A percentile compares a stretch with the other conserved stretches of the same genome.
These are phyloP conservation scores for Gymnothorax javanicus DNA, from an alignment of 2,797 vertebrate genomes.

Conservation along the genomic window DNA sequence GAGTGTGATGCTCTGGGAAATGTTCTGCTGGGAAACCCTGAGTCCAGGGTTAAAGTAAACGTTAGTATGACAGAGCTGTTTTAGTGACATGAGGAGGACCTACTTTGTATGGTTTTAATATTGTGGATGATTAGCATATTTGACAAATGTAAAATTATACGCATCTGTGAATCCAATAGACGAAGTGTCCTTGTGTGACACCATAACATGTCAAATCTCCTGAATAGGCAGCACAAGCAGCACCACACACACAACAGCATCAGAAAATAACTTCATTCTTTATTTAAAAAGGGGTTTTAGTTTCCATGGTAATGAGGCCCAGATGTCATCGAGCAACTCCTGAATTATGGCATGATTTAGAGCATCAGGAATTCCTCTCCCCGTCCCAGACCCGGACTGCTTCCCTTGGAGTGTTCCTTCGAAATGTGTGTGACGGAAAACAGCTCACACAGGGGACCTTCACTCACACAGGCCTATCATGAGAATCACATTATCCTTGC, in stretches of 20 bases:
- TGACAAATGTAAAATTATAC: background rate
- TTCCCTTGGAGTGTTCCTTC: background rate
- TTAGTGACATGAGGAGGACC: no score
- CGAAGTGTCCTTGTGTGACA: background rate
- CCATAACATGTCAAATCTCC: background rate
- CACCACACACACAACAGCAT: background rate
- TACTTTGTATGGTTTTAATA: no score
- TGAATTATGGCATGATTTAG: background rate
- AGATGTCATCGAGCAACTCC: constrained; percentile 40
- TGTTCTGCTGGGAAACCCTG: no score
- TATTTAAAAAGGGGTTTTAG: background rate
- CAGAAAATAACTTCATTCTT: background rate
- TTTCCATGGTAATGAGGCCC: constrained; percentile 36
- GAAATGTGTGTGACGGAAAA: background rate
- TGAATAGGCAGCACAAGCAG: background rate
- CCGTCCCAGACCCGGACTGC: background rate
- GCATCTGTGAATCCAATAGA: background rate
- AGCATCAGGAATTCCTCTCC: background rate
- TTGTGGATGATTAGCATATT: background rate
- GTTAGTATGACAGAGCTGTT: no score
- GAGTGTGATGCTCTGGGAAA: no score
- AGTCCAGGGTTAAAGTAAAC: no score
- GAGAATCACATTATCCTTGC: no score
- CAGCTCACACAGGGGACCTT: no score
- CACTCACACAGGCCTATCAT: no score